These are phyloP conservation scores for Tetragnatha montana DNA, from an alignment of 2,888 invertebrate species.

Conservation along the genomic window DNA sequence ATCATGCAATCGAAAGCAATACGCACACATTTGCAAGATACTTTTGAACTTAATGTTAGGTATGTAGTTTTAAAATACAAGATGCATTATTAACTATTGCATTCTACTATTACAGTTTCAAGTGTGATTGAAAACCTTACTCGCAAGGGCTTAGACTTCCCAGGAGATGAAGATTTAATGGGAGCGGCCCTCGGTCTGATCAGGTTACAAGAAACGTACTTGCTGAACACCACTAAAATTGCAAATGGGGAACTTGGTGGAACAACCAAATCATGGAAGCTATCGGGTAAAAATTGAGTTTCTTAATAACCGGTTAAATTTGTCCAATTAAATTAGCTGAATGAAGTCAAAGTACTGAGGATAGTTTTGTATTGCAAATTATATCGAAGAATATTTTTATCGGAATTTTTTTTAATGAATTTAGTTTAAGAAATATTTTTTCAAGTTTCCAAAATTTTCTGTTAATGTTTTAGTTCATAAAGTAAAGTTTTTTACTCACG, in stretches of 20 bases:
- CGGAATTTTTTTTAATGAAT: too few relatives aligned
- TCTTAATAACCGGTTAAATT: too few relatives aligned
- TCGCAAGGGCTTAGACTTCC: constrained; percentile 83
- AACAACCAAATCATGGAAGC: constrained; percentile 83
- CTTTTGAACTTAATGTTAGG: too few relatives aligned
- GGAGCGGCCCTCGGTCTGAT: constrained; percentile 96
- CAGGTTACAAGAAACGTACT: constrained; percentile 94
- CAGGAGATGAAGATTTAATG: constrained; percentile 92
- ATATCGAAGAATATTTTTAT: too few relatives aligned
- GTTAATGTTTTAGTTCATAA: too few relatives aligned
- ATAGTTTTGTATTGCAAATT: too few relatives aligned
- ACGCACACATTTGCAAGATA: background rate
- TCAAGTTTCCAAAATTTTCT: background rate
- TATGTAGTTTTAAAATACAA: too few relatives aligned
- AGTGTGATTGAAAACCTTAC: constrained; percentile 87
- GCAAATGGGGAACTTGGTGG: constrained; percentile 92
- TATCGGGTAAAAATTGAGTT: constrained; percentile 76
- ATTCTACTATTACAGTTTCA: constrained; percentile 74
- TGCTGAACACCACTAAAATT: constrained; percentile 89
- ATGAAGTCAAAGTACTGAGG: too few relatives aligned
- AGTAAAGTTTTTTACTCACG: too few relatives aligned
- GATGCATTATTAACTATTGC: background rate
- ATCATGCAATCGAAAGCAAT: background rate
- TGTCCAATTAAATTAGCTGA: too few relatives aligned
- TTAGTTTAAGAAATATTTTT: too few relatives aligned